Evolutionary conservation across 2,113 vertebrate species (phyloP).

Genomic region (Copsychus sechellarum): DNA sequence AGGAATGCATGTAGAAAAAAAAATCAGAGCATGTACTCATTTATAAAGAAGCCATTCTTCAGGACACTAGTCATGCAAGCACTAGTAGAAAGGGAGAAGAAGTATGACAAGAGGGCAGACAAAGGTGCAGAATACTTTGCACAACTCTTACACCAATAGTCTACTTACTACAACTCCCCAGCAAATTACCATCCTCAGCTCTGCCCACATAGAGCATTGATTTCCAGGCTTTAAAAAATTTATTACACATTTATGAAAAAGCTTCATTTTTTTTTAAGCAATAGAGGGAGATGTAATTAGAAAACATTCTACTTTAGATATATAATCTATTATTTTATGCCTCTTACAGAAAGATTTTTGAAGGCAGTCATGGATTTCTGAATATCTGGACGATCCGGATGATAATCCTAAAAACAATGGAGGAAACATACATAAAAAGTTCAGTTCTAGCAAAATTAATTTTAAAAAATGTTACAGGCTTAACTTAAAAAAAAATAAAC

Average conservation of each 20-base stretch:
- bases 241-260: neutral
- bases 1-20: neutral
- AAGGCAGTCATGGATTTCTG: constrained; percentile 95
- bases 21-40: neutral
- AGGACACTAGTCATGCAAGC: neutral
- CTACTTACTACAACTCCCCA: neutral
- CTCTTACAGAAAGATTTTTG: constrained; percentile 92
- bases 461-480: neutral
- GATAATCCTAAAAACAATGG: constrained; percentile 83
- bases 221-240: neutral
- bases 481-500: neutral
- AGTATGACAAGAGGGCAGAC: neutral
- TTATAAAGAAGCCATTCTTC: neutral
- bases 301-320: neutral
- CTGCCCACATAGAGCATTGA: neutral
- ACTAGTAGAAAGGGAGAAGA: neutral
- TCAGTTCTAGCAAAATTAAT: neutral
- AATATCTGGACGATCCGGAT: constrained; percentile 92
- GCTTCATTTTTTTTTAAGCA: neutral
- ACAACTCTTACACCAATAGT: accelerated
- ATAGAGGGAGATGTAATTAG: neutral
- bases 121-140: neutral
- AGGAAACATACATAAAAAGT: neutral
- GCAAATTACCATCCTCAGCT: neutral
- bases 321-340: neutral